A percentile compares a stretch with the other conserved stretches of the same genome.
Evolutionary conservation across 23 tunicate species (phyloP).

Genomic region (Ascidia mentula): DNA sequence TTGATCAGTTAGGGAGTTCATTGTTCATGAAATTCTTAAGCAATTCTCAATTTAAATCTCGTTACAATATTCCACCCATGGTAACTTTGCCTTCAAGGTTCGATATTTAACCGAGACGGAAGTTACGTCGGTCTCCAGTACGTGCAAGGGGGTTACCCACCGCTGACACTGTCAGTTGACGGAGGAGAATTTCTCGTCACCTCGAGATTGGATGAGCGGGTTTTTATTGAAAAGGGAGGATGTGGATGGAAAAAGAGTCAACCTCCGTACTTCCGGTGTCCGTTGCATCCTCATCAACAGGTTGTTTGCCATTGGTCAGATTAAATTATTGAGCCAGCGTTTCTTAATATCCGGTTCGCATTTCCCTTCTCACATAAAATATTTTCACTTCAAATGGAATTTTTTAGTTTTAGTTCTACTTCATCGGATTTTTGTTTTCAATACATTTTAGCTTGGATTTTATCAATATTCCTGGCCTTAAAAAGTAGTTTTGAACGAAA

Average conservation of each 20-base stretch:
- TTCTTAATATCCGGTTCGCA: too few species aligned
- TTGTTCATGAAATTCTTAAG: too few species aligned
- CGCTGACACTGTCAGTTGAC: conserved; percentile 33
- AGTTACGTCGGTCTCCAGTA: conserved; percentile 31
- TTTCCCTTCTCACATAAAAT: too few species aligned
- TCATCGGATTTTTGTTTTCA: too few species aligned
- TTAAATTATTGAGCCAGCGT: too few species aligned
- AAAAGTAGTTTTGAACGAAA: too few species aligned
- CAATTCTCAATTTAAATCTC: too few species aligned
- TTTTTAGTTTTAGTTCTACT: too few species aligned
- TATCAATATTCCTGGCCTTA: too few species aligned
- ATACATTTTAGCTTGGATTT: too few species aligned
- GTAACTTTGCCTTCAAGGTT: conserved; percentile 24
- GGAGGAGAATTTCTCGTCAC: conserved; percentile 42
- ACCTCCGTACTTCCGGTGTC: conserved; percentile 30
- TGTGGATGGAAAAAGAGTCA: conserved; percentile 9
- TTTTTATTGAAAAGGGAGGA: conserved; percentile 52
- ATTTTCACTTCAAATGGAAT: too few species aligned
- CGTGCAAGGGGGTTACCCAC: conserved; percentile 91
- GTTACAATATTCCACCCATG: too few species aligned
- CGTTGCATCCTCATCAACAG: conserved; percentile 63
- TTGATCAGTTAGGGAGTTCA: not conserved
- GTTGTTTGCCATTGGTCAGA: conserved; percentile 17
- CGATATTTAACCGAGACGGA: conserved; percentile 30
- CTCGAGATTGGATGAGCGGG: conserved; percentile 68